A percentile compares a stretch with the other conserved stretches of the same genome.
Conservation (phyloP, 2,888 invertebrate species). For the Oscheius onirici region DNA sequence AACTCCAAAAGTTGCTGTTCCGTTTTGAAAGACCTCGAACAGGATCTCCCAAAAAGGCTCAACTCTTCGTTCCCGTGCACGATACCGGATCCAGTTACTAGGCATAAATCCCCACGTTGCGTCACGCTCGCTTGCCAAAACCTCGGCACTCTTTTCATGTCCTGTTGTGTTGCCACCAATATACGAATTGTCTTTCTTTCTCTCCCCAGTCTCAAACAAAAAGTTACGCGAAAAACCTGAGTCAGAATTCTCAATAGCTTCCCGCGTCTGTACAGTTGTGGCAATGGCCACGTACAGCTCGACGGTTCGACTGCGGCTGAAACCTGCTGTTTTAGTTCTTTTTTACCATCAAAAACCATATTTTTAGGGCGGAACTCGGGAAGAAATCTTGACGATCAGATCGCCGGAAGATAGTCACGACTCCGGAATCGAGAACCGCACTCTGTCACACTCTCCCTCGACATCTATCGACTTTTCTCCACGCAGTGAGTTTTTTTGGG, state of each 20-base stretch:
- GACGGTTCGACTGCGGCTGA: constrained; percentile 10
- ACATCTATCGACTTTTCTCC: constrained; percentile 53
- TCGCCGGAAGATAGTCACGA: constrained; percentile 46
- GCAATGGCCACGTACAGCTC: background rate
- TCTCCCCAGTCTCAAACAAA: background rate
- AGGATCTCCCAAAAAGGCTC: background rate
- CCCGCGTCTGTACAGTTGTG: background rate
- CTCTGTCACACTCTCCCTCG: constrained; percentile 47
- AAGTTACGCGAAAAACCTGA: too few relatives aligned
- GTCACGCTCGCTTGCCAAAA: constrained; percentile 29
- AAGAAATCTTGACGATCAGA: constrained; percentile 43
- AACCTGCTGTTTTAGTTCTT: background rate
- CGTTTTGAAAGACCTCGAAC: background rate
- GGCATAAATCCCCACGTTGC: background rate
- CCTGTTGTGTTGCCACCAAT: constrained; percentile 5
- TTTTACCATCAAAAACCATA: background rate
- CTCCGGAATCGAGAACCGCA: constrained; percentile 48
- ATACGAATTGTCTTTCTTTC: constrained; percentile 16
- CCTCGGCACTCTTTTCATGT: background rate
- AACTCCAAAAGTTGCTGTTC: background rate
- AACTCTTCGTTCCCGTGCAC: background rate
- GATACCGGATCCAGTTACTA: constrained; percentile 26
- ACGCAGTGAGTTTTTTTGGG: constrained; percentile 42
- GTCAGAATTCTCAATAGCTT: background rate
- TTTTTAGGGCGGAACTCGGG: constrained; percentile 47